Conservation (phyloP, 1,140 invertebrate genomes). For the Eufriesea mexicana region DNA sequence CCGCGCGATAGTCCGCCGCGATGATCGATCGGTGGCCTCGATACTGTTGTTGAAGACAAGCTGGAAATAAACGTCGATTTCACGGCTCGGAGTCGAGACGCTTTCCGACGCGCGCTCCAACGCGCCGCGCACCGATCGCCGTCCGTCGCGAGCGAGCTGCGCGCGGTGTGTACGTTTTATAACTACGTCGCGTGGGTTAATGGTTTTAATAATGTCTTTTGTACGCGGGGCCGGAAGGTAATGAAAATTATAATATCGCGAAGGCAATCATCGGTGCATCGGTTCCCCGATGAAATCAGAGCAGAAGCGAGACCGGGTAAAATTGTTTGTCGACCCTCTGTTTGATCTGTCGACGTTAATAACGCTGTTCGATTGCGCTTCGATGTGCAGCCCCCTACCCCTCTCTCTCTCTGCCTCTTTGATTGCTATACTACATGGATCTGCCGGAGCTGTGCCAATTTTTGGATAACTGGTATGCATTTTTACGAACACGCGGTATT, state of each 20-base stretch:
- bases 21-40: slow-evolving; percentile 36
- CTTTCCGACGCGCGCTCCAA: not conserved
- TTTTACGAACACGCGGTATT: too few relatives aligned
- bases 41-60: slow-evolving; percentile 35
- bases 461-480: not conserved
- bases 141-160: too few relatives aligned
- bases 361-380: slow-evolving; percentile 16
- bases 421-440: not conserved
- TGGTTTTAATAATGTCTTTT: slow-evolving; percentile 37
- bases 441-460: not conserved
- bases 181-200: not conserved
- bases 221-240: not conserved
- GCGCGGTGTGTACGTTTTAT: not conserved
- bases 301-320: not conserved
- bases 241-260: slow-evolving; percentile 50
- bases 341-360: slow-evolving; percentile 37
- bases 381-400: not conserved
- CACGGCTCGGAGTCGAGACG: not conserved
- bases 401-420: not conserved
- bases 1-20: slow-evolving; percentile 16
- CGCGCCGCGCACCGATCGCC: too few relatives aligned
- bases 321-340: slow-evolving; percentile 35
- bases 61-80: slow-evolving; percentile 45
- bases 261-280: slow-evolving; percentile 19
- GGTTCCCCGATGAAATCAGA: slow-evolving; percentile 21